Base-by-base conservation (phyloP, 2,113 vertebrate species). In the Clupea harengus region DNA sequence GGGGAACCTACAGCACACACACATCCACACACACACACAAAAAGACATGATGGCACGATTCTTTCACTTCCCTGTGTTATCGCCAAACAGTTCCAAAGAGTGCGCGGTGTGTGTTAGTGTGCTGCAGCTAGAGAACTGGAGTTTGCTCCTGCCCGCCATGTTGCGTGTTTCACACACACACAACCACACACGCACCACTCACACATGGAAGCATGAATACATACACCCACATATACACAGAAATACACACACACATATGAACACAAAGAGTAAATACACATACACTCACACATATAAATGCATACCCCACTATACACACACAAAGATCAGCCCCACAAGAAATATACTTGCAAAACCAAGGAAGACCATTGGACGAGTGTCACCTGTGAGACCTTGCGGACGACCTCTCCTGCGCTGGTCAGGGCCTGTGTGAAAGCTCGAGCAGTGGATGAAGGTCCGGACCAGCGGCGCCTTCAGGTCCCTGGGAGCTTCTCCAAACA, bases 361-460 rank as follows among this genome's bases (percentile, higher is more conserved):
- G 39, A 39, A 39, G 39, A 39, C 39, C 39, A 1, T 39, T 39
- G 54, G 20, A 17, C 17, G 20, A 4, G 87, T 52, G 39, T 39
- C 39, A 99, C 97, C 97, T 98, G 97, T 7, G 96, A 96, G 60
- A 98, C 97, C 89, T 96, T 99, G 83, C 85, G 95, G 90, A 98
- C 95, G 88, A 98, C 96, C 0, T 98, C 97, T 0, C 94, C 90
- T 82, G 95, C 96, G 92, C 97, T 91, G 0, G 95, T 92, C 86
- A 98, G 95, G 64, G 97, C 97, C 90, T 97, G 97, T 0, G 97
- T 95, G 0, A 98, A 98, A 54, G 97, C 94, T 44, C 97, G 95
- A 0, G 96, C 96, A 0, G 96, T 97, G 49, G n/a, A 98, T 96
- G 81, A 98, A 97, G 60, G 97, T 95, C 0, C 96, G 93, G 0